phyloP scores from a whole-genome alignment of 2,113 vertebrate species.

The Chionomys nivalis region DNA sequence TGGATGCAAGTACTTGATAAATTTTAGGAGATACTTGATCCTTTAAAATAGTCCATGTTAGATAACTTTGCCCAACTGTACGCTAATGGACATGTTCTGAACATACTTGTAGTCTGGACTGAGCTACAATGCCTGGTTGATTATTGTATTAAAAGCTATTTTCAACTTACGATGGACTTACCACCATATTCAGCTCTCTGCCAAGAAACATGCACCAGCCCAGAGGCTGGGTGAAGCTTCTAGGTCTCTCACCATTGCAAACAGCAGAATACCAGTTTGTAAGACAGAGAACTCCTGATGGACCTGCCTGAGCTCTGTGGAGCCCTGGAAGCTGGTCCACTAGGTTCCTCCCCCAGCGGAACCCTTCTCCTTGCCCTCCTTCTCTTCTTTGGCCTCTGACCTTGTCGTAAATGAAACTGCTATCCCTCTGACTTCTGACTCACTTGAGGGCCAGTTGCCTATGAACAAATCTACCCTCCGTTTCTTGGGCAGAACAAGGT shows the following conservation, averaged over 20 bases:
- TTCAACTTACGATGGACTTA: not conserved
- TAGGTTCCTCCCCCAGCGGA: not conserved
- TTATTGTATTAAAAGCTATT: not conserved
- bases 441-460: not conserved
- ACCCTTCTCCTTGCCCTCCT: not conserved
- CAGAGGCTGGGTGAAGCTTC: not conserved
- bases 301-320: constrained; percentile 44
- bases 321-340: not conserved
- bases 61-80: not conserved
- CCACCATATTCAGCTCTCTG: not conserved
- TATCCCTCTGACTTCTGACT: not conserved
- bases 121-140: not conserved
- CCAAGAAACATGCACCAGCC: not conserved
- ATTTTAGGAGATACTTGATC: not conserved
- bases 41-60: not conserved
- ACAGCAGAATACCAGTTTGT: constrained; percentile 74
- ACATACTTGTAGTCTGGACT: not conserved
- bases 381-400: not conserved
- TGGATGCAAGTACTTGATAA: not conserved
- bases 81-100: not conserved
- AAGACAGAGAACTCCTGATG: not conserved
- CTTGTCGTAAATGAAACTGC: not conserved
- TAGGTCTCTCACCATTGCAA: not conserved
- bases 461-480: not conserved
- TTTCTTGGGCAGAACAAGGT: not conserved